Base-by-base conservation (phyloP, 92 coral and sea anemone genomes). In the Palythoa grandis region DNA sequence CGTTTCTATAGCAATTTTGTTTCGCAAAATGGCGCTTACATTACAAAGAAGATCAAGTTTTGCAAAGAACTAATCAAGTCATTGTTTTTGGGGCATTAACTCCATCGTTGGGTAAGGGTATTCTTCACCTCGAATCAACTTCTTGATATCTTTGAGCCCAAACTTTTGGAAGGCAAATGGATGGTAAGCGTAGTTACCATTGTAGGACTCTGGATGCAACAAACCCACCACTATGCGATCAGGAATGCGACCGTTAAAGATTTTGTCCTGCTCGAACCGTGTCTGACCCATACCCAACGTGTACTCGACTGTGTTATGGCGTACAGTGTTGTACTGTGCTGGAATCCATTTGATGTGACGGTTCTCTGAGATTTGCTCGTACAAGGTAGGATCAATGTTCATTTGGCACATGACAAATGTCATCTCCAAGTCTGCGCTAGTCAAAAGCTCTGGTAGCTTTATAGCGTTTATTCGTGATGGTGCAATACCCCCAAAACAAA, bases 21-120 rank as follows among this genome's bases (percentile, higher is more conserved):
- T 29, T 29, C 1, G 35, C 1, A 29, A 29, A 29, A 0, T 29
- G 35, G 35, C 35, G 1, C 35, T 29, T 29, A 29, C 1, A 29
- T 29, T 29, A 29, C 35, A 0, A 29, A 29, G 35, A 29, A 0
- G 35, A 29, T 29, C 35, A 29, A 29, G 35, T 29, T 29, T 29
- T 29, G 35, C 35, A 29, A 29, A 29, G 35, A 29, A 29, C 35
- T 29, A 29, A 1, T 29, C 1, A 0, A 29, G 35, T 29, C 35
- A 29, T 29, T 29, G 35, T 29, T 29, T 29, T 29, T 0, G 35
- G n/a, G n/a, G n/a, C n/a, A n/a, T 16, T 17, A 76, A 29, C 43
- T 54, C 69, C 57, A 75, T 5, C 1, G 83, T 76, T 22, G 66
- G 53, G 67, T 76, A 76, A 20, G 77, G 88, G n/a, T 86, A 86